Conservation (phyloP, 2,113 vertebrate species). For the Grallaria varia region DNA sequence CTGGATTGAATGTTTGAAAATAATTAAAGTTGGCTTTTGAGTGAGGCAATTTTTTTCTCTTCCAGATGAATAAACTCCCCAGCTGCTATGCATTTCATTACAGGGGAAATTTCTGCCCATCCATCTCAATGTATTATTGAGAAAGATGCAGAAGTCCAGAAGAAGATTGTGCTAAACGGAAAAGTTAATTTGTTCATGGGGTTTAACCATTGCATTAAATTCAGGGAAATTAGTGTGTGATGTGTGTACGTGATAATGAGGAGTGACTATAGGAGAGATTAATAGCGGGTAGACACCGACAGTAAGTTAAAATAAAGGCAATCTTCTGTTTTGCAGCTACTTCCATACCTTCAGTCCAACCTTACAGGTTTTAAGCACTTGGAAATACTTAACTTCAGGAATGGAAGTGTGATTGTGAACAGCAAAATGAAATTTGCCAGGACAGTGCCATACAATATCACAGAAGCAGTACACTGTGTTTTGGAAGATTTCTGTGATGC, state of each 20-base stretch:
- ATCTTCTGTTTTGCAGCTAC: constrained; percentile 76
- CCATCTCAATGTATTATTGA: constrained; percentile 20
- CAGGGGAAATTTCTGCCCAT: constrained; percentile 37
- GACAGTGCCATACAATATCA: constrained; percentile 89
- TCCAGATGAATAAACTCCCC: constrained; percentile 23
- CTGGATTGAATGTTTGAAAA: not conserved
- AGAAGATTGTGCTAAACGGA: not conserved
- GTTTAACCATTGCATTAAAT: not conserved
- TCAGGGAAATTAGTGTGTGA: not conserved
- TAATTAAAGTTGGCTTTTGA: constrained; percentile 35
- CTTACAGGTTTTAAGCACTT: constrained; percentile 91
- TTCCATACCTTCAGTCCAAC: constrained; percentile 87
- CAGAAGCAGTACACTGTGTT: constrained; percentile 82
- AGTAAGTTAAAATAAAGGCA: not conserved
- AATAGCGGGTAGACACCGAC: not conserved
- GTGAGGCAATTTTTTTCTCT: not conserved
- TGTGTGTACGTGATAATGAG: not conserved
- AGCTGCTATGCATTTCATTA: constrained; percentile 32
- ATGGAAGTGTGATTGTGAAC: constrained; percentile 91
- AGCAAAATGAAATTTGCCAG: constrained; percentile 87
- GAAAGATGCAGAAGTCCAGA: not conserved
- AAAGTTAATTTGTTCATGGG: not conserved
- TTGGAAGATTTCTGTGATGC: constrained; percentile 84
- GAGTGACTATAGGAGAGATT: not conserved
- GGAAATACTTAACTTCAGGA: constrained; percentile 91